A percentile compares a stretch with the other conserved stretches of the same genome.
These are phyloP conservation scores for Leucozona laternaria DNA, from an alignment of 2,888 invertebrate species.

Conservation along the genomic window DNA sequence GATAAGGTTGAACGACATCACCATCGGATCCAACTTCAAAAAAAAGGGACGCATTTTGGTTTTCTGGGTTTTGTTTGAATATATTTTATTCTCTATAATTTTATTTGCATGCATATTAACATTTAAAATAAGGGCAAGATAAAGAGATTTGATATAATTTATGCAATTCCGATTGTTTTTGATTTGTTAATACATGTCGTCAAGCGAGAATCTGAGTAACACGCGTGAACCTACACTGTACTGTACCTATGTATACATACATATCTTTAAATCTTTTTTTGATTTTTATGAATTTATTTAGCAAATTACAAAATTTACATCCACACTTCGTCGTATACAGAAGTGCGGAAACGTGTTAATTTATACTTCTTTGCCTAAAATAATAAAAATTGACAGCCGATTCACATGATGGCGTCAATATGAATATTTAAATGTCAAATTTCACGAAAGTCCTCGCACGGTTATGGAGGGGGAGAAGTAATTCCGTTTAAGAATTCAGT, in stretches of 20 bases:
- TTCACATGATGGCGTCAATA: constrained; percentile 39
- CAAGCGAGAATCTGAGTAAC: not conserved
- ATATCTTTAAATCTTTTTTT: constrained; percentile 42
- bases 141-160: constrained; percentile 43
- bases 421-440: constrained; percentile 47
- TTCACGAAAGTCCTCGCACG: constrained; percentile 33
- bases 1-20: constrained; percentile 45
- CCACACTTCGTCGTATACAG: not conserved
- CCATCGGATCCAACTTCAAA: not conserved
- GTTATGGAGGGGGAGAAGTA: constrained; percentile 26
- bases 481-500: constrained; percentile 61
- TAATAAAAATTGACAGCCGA: constrained; percentile 36
- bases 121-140: constrained; percentile 43
- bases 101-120: constrained; percentile 16
- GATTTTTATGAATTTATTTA: constrained; percentile 3
- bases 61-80: constrained; percentile 46
- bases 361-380: constrained; percentile 28
- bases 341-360: constrained; percentile 25
- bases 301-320: constrained; percentile 15
- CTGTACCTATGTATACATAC: not conserved
- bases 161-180: constrained; percentile 48
- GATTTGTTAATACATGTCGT: constrained; percentile 8
- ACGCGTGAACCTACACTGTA: too few relatives aligned
- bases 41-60: constrained; percentile 31
- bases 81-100: constrained; percentile 47